These are phyloP conservation scores for Gyrodactylus bullatarudis DNA, from an alignment of 1,140 invertebrate species.

Conservation along the genomic window DNA sequence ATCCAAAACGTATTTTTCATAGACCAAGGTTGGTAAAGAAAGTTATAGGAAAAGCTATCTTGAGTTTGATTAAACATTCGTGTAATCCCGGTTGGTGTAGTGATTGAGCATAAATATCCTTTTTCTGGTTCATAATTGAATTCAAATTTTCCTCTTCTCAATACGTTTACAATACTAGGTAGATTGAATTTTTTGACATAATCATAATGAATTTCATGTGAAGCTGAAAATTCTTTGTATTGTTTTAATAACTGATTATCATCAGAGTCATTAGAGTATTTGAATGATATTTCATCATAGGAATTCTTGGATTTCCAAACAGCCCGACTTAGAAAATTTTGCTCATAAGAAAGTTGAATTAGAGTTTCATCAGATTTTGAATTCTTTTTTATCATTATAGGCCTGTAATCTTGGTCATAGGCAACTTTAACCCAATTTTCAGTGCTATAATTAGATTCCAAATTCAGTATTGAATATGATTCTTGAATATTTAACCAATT, in stretches of 20 bases:
- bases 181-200: no score
- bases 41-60: neutral
- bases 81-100: neutral
- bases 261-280: no score
- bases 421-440: neutral
- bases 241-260: no score
- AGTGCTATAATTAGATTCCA: neutral
- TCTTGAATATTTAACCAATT: neutral
- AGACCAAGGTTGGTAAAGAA: neutral
- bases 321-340: no score
- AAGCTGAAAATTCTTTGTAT: no score
- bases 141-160: neutral
- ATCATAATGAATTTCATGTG: no score
- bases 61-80: neutral
- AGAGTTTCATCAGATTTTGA: no score
- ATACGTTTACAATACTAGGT: no score
- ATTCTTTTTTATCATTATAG: no score
- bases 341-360: no score
- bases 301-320: no score
- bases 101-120: neutral
- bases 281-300: no score
- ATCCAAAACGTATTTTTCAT: neutral
- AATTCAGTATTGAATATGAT: neutral
- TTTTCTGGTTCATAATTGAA: neutral
- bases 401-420: neutral